These are phyloP conservation scores for Ataeniobius toweri DNA, from an alignment of 2,797 vertebrate species.

Conservation along the genomic window DNA sequence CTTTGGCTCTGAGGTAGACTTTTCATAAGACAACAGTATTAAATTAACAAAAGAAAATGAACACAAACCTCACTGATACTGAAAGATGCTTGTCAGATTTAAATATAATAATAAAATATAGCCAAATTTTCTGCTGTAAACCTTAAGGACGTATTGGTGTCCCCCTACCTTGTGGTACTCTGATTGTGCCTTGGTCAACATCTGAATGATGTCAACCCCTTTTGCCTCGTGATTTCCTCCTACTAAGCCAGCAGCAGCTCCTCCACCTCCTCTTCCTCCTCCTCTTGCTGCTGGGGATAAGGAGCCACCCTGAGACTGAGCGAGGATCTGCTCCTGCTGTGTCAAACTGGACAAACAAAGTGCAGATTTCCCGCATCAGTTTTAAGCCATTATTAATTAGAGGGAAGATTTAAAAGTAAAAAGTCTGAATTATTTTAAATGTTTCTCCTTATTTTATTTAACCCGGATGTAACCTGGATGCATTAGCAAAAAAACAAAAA, in stretches of 20 bases:
- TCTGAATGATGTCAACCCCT: constrained; percentile 90
- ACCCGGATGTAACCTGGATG: background rate
- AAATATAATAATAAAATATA: background rate
- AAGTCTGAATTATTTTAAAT: background rate
- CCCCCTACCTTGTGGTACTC: constrained; percentile 89
- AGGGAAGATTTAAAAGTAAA: background rate
- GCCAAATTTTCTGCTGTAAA: background rate
- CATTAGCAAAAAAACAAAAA: background rate
- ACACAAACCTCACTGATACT: background rate
- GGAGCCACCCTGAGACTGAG: constrained; percentile 80
- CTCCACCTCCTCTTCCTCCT: constrained; percentile 6
- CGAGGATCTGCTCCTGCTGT: constrained; percentile 87
- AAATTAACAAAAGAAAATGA: constrained; percentile 9
- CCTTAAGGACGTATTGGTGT: background rate
- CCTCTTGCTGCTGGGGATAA: constrained; percentile 69
- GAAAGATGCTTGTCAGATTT: background rate
- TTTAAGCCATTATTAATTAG: background rate
- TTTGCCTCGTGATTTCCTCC: constrained; percentile 70
- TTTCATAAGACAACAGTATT: constrained; percentile 65
- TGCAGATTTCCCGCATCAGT: background rate
- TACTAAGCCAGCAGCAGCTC: background rate
- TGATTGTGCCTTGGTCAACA: constrained; percentile 92
- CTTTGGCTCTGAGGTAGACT: constrained; percentile 90
- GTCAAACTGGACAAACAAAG: constrained; percentile 81
- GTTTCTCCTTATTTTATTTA: background rate